Base-by-base conservation (phyloP, 2,797 vertebrate genomes). In the Threskiornis aethiopicus region DNA sequence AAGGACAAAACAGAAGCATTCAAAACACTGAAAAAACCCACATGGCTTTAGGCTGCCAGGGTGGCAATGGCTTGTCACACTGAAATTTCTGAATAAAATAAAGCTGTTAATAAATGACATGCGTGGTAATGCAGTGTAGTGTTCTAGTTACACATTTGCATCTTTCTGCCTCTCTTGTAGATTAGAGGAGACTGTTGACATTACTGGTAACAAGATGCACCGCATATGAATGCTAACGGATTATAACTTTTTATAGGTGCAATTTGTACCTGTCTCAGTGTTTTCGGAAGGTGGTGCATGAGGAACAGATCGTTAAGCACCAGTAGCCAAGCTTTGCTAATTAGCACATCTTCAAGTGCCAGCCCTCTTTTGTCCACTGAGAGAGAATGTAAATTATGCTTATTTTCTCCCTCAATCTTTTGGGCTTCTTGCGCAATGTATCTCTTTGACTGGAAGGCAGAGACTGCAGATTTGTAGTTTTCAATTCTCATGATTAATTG, bases 401-500 rank as follows among this genome's bases (percentile, higher is more conserved):
- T 58, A 39, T 59, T 96, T 84, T 91, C 41, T 71, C 35, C 21
- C 66, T 89, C 58, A n/a, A 35, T 84, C 72, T 87, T 79, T 79
- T 86, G 57, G 73, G 65, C 62, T 81, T 65, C 88, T 75, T 51
- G 13, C 6, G 13, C 42, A 66, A 25, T 6, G 14, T 29, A 11
- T 88, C 55, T 75, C n/a, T 84, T 66, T n/a, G 35, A 55, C 37
- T 81, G 55, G 71, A 86, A 85, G 66, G 73, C n/a, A 77, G 24
- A 57, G 39, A 59, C 76, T 88, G 35, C 84, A 91, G 90, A 91
- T 96, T 95, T 94, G 92, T 65, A 55, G 64, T 41, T 95, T 87
- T 92, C 89, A 58, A 2, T 97, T 97, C 91, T 95, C 93, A 85
- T 97, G 84, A 95, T 98, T 96, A 97, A 98, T 90, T 96, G 92